A percentile compares a stretch with the other conserved stretches of the same genome.
These are phyloP conservation scores for Picathartes gymnocephalus DNA, from an alignment of 2,113 vertebrate genomes.

Conservation along the genomic window DNA sequence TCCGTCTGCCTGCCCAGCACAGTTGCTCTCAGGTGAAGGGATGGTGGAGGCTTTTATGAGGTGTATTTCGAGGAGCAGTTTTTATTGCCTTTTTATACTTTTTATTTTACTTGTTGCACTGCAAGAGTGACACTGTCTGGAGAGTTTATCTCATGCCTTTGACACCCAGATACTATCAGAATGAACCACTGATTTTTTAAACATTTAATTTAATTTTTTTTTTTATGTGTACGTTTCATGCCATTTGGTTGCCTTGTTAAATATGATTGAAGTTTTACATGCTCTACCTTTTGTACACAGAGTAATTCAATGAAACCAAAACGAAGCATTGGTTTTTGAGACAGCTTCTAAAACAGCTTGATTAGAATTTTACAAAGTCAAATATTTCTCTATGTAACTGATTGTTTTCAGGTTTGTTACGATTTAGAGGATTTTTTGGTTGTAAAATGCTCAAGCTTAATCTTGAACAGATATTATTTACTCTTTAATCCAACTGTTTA, in stretches of 20 bases:
- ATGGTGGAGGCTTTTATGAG: background rate
- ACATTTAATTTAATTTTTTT: background rate
- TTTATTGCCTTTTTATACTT: background rate
- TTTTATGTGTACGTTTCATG: rapidly evolving
- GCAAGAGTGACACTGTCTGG: background rate
- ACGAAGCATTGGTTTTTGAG: background rate
- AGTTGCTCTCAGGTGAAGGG: background rate
- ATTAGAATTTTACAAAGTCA: background rate
- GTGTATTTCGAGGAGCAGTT: background rate
- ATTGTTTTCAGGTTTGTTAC: background rate
- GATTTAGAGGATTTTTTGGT: background rate
- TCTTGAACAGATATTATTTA: background rate
- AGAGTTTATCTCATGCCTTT: background rate
- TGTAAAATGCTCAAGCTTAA: background rate
- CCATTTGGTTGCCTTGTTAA: background rate
- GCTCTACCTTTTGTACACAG: background rate
- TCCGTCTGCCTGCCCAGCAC: background rate
- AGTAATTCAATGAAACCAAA: background rate
- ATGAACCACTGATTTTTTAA: background rate
- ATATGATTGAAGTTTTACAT: background rate
- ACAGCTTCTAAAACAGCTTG: background rate
- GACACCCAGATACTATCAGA: rapidly evolving
- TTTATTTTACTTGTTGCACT: background rate
- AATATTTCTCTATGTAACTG: background rate
- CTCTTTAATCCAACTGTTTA: background rate